Evolutionary conservation across 2,113 vertebrate species (phyloP).

Genomic region (Bambusicola thoracicus): DNA sequence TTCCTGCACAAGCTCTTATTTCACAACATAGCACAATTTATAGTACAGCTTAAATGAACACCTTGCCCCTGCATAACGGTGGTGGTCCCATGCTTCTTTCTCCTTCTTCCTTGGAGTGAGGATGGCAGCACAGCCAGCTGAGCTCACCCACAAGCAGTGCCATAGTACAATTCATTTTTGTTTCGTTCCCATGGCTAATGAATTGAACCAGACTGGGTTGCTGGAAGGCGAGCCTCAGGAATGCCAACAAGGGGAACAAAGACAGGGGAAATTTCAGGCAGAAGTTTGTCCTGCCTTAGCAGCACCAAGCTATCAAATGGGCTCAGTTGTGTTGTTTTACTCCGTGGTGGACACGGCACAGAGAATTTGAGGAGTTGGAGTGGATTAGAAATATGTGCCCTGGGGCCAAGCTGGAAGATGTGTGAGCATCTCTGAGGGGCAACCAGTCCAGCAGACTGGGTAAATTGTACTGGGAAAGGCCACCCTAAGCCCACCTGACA

Average conservation of each 20-base stretch:
- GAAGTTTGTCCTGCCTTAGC: not conserved
- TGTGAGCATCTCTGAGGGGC: not conserved
- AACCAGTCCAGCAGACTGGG: not conserved
- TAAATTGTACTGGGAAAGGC: not conserved
- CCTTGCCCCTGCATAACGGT: not conserved
- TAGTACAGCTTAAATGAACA: not conserved
- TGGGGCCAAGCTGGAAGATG: not conserved
- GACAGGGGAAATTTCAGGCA: not conserved
- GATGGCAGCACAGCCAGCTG: not conserved
- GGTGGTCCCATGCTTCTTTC: not conserved
- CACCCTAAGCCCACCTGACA: not conserved
- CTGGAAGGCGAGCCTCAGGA: not conserved
- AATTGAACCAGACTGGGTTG: not conserved
- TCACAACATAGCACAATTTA: not conserved
- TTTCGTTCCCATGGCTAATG: not conserved
- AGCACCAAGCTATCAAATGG: not conserved
- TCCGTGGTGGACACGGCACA: rapidly evolving
- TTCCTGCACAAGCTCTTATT: not conserved
- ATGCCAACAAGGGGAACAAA: not conserved
- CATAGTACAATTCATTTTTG: not conserved
- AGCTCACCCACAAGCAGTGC: not conserved
- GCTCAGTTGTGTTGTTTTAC: not conserved
- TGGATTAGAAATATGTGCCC: not conserved
- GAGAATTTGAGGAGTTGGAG: not conserved
- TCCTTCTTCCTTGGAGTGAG: not conserved